Conservation (phyloP, 2,888 invertebrate genomes). For the Dynastes tityus region DNA sequence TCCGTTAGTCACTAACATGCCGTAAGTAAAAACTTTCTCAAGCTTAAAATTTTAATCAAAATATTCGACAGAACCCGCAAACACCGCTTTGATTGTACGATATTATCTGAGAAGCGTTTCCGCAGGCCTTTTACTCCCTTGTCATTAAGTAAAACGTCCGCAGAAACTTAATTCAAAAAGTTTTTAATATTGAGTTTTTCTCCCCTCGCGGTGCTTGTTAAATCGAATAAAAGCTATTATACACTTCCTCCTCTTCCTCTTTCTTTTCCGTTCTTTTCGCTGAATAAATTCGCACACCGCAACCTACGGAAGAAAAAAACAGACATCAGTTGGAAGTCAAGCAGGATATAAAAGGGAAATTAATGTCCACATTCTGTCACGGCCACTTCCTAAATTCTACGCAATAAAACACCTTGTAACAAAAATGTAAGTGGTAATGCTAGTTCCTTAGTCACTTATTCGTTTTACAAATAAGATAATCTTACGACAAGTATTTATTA, state of each 20-base stretch:
- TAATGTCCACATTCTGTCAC: too few relatives aligned
- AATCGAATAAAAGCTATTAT: conserved; percentile 44
- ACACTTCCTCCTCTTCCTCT: conserved; percentile 19
- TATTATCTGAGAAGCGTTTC: conserved; percentile 32
- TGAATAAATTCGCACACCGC: conserved; percentile 19
- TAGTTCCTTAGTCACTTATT: too few relatives aligned
- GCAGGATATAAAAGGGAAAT: too few relatives aligned
- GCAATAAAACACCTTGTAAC: too few relatives aligned
- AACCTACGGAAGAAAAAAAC: background rate
- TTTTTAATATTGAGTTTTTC: conserved; percentile 40
- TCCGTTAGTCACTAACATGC: background rate
- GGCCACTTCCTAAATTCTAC: too few relatives aligned
- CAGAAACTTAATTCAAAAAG: conserved; percentile 44
- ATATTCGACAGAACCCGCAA: conserved; percentile 10
- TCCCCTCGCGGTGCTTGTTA: conserved; percentile 29
- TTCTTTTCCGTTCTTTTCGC: conserved; percentile 11
- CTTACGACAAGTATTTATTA: too few relatives aligned
- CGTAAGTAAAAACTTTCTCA: background rate
- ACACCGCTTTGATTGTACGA: conserved; percentile 28
- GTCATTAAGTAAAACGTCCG: conserved; percentile 42
- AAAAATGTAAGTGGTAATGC: too few relatives aligned
- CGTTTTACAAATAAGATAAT: too few relatives aligned
- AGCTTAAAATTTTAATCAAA: conserved; percentile 19
- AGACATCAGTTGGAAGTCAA: too few relatives aligned
- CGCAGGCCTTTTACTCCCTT: conserved; percentile 10